Evolutionary conservation across 35 echinoderm and acorn worm species (phyloP).

Genomic region (Lytechinus variegatus): DNA sequence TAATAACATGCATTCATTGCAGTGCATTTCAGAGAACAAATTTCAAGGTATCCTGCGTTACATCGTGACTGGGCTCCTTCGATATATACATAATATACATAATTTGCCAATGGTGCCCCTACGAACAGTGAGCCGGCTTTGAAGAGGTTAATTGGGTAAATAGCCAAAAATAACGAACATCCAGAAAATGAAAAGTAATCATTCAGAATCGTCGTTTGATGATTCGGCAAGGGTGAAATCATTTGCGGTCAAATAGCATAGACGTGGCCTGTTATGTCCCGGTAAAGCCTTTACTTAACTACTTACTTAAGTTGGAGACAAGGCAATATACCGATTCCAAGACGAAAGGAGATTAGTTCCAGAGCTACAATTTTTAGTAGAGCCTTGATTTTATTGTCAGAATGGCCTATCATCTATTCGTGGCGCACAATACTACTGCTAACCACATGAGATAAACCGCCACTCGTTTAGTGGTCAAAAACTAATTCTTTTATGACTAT

Average conservation of each 20-base stretch:
- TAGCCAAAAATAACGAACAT: neutral
- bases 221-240: neutral
- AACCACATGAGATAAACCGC: conserved; percentile 10
- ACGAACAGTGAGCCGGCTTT: neutral
- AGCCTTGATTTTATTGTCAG: neutral
- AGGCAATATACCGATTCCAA: neutral
- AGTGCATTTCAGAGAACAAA: too few species aligned
- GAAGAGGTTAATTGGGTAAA: neutral
- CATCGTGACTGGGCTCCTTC: too few species aligned
- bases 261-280: neutral
- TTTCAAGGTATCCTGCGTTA: too few species aligned
- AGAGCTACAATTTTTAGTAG: neutral
- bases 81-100: too few species aligned
- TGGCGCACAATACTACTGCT: neutral
- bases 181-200: neutral
- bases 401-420: neutral
- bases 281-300: neutral
- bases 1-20: too few species aligned
- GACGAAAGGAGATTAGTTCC: neutral
- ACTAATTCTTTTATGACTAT: conserved; percentile 3
- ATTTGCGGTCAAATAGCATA: neutral
- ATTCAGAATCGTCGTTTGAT: neutral
- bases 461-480: neutral
- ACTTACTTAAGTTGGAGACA: neutral
- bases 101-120: too few species aligned